A percentile compares a stretch with the other conserved stretches of the same genome.
Conservation (phyloP, 2,797 vertebrate genomes). For the Loriculus beryllinus region DNA sequence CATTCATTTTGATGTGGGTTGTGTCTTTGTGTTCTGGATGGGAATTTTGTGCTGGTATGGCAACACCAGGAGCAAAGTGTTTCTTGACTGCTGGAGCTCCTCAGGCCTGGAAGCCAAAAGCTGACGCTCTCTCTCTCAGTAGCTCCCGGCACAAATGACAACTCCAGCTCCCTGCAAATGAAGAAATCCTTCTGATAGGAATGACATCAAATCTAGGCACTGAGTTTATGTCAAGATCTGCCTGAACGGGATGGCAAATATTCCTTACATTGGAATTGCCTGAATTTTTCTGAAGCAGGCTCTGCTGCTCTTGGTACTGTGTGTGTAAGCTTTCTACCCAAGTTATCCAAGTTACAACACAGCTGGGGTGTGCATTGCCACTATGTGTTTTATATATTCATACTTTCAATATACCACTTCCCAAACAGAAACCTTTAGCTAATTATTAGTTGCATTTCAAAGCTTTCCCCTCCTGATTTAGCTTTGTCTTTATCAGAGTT, state of each 20-base stretch:
- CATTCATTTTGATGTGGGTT: slow-evolving; percentile 10
- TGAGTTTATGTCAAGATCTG: not conserved
- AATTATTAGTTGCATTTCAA: slow-evolving; percentile 5
- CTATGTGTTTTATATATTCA: not conserved
- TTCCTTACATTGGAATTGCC: not conserved
- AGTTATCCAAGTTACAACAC: not conserved
- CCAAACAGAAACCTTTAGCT: slow-evolving; percentile 7
- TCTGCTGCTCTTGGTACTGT: not conserved
- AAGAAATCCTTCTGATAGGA: slow-evolving; percentile 47
- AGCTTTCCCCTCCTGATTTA: not conserved
- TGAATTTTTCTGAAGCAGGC: not conserved
- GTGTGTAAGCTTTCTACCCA: not conserved
- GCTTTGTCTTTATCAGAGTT: not conserved
- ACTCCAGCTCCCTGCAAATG: slow-evolving; percentile 93
- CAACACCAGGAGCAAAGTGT: slow-evolving; percentile 58
- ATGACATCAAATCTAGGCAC: not conserved
- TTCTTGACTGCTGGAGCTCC: slow-evolving; percentile 33
- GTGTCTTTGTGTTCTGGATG: slow-evolving; percentile 49
- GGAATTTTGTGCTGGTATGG: slow-evolving; percentile 58
- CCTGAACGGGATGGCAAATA: not conserved
- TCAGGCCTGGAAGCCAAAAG: slow-evolving; percentile 81
- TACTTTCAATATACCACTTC: not conserved
- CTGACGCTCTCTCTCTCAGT: slow-evolving; percentile 93
- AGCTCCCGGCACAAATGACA: slow-evolving; percentile 95
- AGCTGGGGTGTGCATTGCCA: not conserved